phyloP scores from a whole-genome alignment of 1,140 invertebrate genomes.

The Aphaenogaster rudis region DNA sequence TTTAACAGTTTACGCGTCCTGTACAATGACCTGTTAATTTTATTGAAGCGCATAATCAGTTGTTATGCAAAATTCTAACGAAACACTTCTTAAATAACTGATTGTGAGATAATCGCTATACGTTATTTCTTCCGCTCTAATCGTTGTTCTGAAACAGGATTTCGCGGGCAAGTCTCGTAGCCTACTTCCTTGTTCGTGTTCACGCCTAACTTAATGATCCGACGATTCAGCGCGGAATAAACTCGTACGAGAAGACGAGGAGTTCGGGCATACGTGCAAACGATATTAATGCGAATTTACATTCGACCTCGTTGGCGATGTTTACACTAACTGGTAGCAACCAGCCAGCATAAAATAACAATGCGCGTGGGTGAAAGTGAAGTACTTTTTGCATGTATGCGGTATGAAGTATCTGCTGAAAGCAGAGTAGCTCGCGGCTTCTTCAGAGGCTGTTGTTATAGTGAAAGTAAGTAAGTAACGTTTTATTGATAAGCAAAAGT shows the following conservation, averaged over 20 bases:
- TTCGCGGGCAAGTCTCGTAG: not conserved
- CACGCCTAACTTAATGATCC: not conserved
- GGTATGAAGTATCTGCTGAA: not conserved
- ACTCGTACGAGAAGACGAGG: not conserved
- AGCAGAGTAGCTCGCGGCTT: not conserved
- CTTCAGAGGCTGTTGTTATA: not conserved
- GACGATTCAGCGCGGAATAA: conserved; percentile 30
- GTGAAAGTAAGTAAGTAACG: conserved; percentile 34
- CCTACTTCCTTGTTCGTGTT: conserved; percentile 10
- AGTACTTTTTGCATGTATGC: not conserved
- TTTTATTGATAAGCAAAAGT: conserved; percentile 22
- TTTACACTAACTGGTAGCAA: not conserved
- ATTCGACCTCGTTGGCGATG: not conserved
- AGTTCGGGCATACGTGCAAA: conserved; percentile 7
- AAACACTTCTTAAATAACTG: not conserved
- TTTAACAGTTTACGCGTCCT: not conserved
- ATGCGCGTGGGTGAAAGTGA: conserved; percentile 45
- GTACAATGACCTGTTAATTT: not conserved
- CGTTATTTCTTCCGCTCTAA: not conserved
- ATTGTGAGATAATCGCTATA: not conserved
- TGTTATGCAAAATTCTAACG: not conserved
- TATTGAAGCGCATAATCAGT: not conserved
- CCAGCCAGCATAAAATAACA: conserved; percentile 16
- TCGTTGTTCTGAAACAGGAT: not conserved
- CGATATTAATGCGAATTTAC: conserved; percentile 3